Evolutionary conservation across 2,888 invertebrate species (phyloP).

Genomic region (Trilocha varians): DNA sequence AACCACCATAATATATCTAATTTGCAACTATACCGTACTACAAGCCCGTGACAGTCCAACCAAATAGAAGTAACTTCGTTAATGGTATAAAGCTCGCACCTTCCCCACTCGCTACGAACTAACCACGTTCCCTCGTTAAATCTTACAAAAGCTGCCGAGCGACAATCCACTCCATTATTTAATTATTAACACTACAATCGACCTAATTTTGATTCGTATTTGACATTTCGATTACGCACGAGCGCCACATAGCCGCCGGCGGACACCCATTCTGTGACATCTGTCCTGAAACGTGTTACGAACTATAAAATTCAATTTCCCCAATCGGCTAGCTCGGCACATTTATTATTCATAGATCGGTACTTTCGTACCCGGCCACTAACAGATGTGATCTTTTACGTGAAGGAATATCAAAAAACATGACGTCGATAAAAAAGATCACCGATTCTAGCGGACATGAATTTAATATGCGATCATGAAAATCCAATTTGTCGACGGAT

Average conservation of each 20-base stretch:
- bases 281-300: constrained; percentile 70
- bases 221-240: constrained; percentile 67
- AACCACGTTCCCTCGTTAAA: constrained; percentile 33
- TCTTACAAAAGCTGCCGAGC: constrained; percentile 38
- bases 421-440: constrained; percentile 49
- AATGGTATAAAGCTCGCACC: constrained; percentile 63
- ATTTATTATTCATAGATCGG: constrained; percentile 72
- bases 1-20: neutral
- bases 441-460: constrained; percentile 49
- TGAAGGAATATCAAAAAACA: constrained; percentile 66
- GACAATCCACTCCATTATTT: constrained; percentile 51
- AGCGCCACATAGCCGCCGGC: constrained; percentile 53
- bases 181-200: constrained; percentile 72
- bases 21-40: neutral
- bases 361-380: constrained; percentile 65
- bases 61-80: constrained; percentile 69
- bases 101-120: constrained; percentile 36
- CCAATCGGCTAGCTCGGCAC: constrained; percentile 68
- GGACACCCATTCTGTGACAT: constrained; percentile 67
- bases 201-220: constrained; percentile 73
- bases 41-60: constrained; percentile 63
- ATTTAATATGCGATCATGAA: constrained; percentile 49
- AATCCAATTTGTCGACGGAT: constrained; percentile 39
- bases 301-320: constrained; percentile 74
- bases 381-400: constrained; percentile 72